Base-by-base conservation (phyloP, 2,888 invertebrate genomes). In the Griposia aprilina region DNA sequence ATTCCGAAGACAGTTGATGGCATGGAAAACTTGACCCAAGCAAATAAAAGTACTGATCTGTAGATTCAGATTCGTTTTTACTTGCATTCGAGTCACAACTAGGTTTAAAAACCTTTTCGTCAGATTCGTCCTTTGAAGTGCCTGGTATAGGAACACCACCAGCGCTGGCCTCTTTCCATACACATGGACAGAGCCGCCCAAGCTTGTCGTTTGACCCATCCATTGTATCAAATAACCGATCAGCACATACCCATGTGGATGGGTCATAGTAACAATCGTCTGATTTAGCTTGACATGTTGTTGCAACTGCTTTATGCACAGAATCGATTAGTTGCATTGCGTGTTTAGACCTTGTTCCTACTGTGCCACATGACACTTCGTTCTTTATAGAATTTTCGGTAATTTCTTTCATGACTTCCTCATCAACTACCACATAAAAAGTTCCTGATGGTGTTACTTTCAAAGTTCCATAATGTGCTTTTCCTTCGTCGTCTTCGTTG, bases 381-480 rank as follows among this genome's bases (percentile, higher is more conserved):
- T 78, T 76, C 17, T 75, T 78, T 36, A 78, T 80, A 50, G 72
- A 78, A n/a, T 78, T 76, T 73, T 89, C 86, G 15, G 79, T 78
- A 57, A 89, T 82, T 13, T 71, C 74, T 82, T 90, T 86, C 6
- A 90, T 74, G 36, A 85, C 59, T 55, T 86, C 84, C 76, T 93
- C 90, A 76, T 94, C 90, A 36, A 94, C 85, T 26, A 90, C 79
- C 26, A 94, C 83, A 76, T 90, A 93, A 83, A 95, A 91, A 82
- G 93, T 94, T 36, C 94, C 94, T 1, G 95, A 94, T 17, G 90
- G 79, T 55, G 93, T 92, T 10, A 95, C 91, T 89, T 93, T 95
- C 36, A 96, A 85, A 41, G 91, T 90, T 57, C 91, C 93, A 80
- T 90, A 90, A 66, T 89, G 82, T 36, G 76, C 85, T 52, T 87